These are phyloP conservation scores for Nephrotoma flavescens DNA, from an alignment of 2,888 invertebrate genomes.

Conservation along the genomic window DNA sequence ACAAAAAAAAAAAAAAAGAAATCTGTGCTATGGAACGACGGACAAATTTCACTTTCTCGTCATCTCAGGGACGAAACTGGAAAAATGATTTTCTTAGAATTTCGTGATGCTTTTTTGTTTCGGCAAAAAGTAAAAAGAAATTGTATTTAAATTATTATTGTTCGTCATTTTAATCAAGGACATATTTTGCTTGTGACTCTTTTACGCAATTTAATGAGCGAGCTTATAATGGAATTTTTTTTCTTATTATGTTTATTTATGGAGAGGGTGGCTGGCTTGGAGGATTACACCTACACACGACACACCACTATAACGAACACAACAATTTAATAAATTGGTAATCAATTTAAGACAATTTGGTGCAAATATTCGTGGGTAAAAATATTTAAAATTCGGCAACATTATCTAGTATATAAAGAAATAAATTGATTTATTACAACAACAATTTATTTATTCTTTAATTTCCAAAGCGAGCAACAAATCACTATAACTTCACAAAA, in stretches of 20 bases:
- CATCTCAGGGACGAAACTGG: background rate
- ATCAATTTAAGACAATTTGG: too few relatives aligned
- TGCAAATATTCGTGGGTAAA: too few relatives aligned
- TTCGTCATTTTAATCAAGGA: background rate
- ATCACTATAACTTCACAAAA: too few relatives aligned
- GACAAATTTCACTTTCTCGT: background rate
- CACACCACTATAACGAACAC: too few relatives aligned
- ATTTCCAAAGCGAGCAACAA: too few relatives aligned
- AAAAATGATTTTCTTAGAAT: background rate
- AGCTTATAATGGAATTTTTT: background rate
- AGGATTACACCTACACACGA: too few relatives aligned
- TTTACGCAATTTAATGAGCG: background rate
- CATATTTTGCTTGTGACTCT: background rate
- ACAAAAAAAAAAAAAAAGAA: background rate
- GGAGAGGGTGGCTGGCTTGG: too few relatives aligned
- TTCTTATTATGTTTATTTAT: background rate
- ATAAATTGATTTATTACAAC: too few relatives aligned
- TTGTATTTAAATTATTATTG: background rate
- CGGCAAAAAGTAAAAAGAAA: background rate
- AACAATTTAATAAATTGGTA: too few relatives aligned
- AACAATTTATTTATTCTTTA: too few relatives aligned
- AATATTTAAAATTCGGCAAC: too few relatives aligned
- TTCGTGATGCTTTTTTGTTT: background rate
- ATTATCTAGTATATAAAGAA: too few relatives aligned
- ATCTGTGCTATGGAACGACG: background rate